Base-by-base conservation (phyloP, 2,113 vertebrate species). In the Fulica atra region DNA sequence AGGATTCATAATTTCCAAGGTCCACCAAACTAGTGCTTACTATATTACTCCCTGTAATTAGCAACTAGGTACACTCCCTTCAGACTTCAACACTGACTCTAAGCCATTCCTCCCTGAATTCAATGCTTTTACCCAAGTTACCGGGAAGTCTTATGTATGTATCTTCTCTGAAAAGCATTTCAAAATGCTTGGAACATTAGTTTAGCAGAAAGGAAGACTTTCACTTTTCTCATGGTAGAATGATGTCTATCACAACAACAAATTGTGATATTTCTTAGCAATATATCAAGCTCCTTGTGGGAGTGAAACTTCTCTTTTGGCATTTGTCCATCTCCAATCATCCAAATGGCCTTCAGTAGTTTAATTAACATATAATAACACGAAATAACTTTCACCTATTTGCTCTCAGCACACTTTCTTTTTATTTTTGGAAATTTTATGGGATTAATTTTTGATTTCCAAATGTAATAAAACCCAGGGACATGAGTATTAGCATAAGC, bases 381-480 rank as follows among this genome's bases (percentile, higher is more conserved):
- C 13, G 29, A 13, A 28, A 84, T 42, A 59, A 0, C 36, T 92
- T 95, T 91, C n/a, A 70, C 20, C 46, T 93, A 26, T 61, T 79
- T 94, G 33, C 20, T 35, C 57, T 84, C 50, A 77, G 25, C 21
- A 85, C 9, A 28, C 25, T 73, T 87, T 81, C 8, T 57, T 79
- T 63, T 82, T 79, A 40, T 56, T 87, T 95, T 91, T 72, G 16
- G 25, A 77, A 91, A 51, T 76, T 63, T 73, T 61, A 72, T 65
- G 19, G 16, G 46, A 91, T 93, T 93, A 69, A 60, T 85, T 89
- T 95, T 87, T 95, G 2, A 85, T 91, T 96, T 96, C 64, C n/a
- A 87, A 87, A 64, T 3, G 29, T 66, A 95, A 92, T 92, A 92
- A 92, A 92, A 15, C 44, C 44, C 74, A 92, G 33, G 64, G 63